Evolutionary conservation across 2,113 vertebrate genomes (phyloP).

Genomic region (Callipepla californica): DNA sequence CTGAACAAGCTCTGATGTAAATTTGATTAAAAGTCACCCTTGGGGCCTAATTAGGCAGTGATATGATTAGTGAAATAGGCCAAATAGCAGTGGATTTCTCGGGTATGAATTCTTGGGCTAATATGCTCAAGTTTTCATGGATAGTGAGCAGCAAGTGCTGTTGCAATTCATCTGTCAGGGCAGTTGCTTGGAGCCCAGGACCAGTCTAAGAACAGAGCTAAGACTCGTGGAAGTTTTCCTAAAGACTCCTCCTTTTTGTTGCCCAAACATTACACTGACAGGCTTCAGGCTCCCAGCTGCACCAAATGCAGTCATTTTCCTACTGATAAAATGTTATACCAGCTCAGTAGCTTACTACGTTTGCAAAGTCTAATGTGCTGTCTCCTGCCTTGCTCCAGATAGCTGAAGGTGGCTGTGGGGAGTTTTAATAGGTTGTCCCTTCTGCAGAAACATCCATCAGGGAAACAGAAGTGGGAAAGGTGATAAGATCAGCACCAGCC

Average conservation of each 20-base stretch:
- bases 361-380: slow-evolving; percentile 28
- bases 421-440: slow-evolving; percentile 61
- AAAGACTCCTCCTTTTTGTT: neutral
- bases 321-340: slow-evolving; percentile 58
- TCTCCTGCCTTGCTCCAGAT: slow-evolving; percentile 47
- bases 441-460: slow-evolving; percentile 19
- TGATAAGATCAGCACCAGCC: slow-evolving; percentile 60
- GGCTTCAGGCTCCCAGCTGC: neutral
- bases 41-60: slow-evolving; percentile 50
- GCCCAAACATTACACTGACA: neutral
- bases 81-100: slow-evolving; percentile 19
- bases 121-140: neutral
- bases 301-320: slow-evolving; percentile 24
- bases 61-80: slow-evolving; percentile 8
- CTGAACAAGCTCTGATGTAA: neutral
- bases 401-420: slow-evolving; percentile 31
- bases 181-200: neutral
- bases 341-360: slow-evolving; percentile 49
- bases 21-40: slow-evolving; percentile 45
- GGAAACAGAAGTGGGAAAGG: neutral
- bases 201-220: neutral
- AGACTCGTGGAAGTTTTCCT: neutral
- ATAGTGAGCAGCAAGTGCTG: neutral
- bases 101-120: neutral
- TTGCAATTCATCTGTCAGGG: neutral